A percentile compares a stretch with the other conserved stretches of the same genome.
Evolutionary conservation across 1,140 invertebrate species (phyloP).

Genomic region (Heliconius melpomene): DNA sequence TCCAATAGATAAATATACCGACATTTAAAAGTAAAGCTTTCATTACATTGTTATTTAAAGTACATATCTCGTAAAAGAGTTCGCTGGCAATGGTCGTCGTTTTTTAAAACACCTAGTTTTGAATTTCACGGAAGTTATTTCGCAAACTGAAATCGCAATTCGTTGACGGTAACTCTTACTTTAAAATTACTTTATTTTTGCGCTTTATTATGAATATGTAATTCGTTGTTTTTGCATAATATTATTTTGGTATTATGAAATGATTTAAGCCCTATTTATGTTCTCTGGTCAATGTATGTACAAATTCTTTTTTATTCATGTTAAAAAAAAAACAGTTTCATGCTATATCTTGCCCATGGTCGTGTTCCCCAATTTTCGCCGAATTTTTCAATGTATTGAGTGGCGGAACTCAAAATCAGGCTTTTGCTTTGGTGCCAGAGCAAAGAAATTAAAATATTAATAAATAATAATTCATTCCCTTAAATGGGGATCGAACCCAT

Average conservation of each 20-base stretch:
- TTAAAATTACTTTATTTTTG: neutral
- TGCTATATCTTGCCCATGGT: too few relatives aligned
- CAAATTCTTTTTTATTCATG: too few relatives aligned
- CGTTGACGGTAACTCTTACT: slow-evolving; percentile 6
- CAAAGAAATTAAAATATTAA: too few relatives aligned
- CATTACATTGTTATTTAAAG: neutral
- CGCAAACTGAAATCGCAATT: slow-evolving; percentile 10
- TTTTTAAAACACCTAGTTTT: slow-evolving; percentile 9
- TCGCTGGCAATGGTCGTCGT: neutral
- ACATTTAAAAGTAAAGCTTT: neutral
- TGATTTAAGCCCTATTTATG: neutral
- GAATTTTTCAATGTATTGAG: too few relatives aligned
- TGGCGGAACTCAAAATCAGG: too few relatives aligned
- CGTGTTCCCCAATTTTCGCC: too few relatives aligned
- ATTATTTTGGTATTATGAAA: neutral
- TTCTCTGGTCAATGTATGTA: too few relatives aligned
- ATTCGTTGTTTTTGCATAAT: neutral
- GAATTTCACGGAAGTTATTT: neutral
- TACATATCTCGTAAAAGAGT: slow-evolving; percentile 1
- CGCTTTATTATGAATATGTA: neutral
- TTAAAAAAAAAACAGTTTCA: too few relatives aligned
- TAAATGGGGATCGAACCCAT: too few relatives aligned
- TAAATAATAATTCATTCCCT: too few relatives aligned
- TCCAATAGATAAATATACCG: neutral
- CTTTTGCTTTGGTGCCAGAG: too few relatives aligned